phyloP scores from a whole-genome alignment of 2,888 invertebrate species.

The Patella ulyssiponensis region DNA sequence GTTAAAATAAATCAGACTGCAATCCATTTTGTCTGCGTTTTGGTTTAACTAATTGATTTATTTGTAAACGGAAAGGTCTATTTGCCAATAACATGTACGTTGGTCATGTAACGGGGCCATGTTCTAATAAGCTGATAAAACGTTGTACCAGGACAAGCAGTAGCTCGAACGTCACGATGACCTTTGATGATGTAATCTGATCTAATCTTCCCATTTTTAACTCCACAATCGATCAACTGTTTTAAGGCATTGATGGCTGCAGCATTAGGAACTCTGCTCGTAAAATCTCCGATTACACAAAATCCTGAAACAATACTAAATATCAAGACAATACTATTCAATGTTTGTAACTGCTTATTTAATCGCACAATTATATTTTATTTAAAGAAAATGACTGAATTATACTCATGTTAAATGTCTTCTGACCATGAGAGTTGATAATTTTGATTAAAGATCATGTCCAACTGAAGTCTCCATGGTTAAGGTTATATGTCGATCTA shows the following conservation, averaged over 20 bases:
- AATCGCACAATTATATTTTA: too few relatives aligned
- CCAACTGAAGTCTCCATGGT: too few relatives aligned
- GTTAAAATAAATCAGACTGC: too few relatives aligned
- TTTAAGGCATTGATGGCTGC: conserved; percentile 50
- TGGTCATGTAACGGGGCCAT: conserved; percentile 40
- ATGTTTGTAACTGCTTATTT: too few relatives aligned
- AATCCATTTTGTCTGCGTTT: too few relatives aligned
- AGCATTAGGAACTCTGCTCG: conserved; percentile 44
- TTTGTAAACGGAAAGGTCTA: background rate
- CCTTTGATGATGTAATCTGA: conserved; percentile 49
- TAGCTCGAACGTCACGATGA: conserved; percentile 50
- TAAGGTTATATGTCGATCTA: too few relatives aligned
- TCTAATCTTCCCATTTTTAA: conserved; percentile 44
- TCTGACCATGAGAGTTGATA: too few relatives aligned
- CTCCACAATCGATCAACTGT: conserved; percentile 55
- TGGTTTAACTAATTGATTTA: background rate
- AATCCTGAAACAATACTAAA: conserved; percentile 42
- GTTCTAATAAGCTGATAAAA: conserved; percentile 45
- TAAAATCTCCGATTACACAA: conserved; percentile 59
- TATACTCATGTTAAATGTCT: too few relatives aligned
- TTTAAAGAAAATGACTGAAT: too few relatives aligned
- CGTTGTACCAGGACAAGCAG: conserved; percentile 49
- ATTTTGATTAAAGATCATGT: too few relatives aligned
- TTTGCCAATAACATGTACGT: background rate
- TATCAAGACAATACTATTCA: too few relatives aligned